Base-by-base conservation (phyloP, 2,113 vertebrate species). In the Takifugu bimaculatus region DNA sequence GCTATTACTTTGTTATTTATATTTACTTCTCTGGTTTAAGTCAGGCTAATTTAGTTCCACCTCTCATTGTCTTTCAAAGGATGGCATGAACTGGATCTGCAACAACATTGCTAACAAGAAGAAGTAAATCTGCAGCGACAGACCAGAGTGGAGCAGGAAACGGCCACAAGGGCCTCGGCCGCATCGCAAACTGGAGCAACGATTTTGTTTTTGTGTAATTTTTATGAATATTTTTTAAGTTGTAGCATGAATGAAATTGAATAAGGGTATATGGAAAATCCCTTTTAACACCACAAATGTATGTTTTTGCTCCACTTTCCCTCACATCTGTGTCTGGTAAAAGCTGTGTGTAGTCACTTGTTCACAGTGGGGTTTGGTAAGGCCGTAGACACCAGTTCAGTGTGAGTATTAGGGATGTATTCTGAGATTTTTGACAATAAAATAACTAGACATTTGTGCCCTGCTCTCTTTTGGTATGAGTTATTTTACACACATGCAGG, bases 31-130 rank as follows among this genome's bases (percentile, higher is more conserved):
- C 20, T 20, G 20, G 20, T 20, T 20, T 9, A 10, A 39, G 11
- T 11, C 2, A 39, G 35, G 35, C 35, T 61, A 48, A 44, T 12
- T 62, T 45, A 43, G 4, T 15, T 48, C 13, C 45, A 48, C 45
- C 13, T 48, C 14, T n/a, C 14, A 5, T 49, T 28, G n/a, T 2
- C 54, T 29, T 51, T 50, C 14, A 48, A 82, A 95, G 94, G 94
- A 96, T 72, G 93, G 94, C 50, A 96, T 96, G 93, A 93, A 93
- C 85, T 96, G 94, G 94, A 95, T 96, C 87, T 94, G 92, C 79
- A 94, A 89, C 77, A 93, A 94, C 77, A 93, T 95, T 75, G 81
- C 90, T 73, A 92, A 89, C 52, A 92, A 80, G 80, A 96, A 93
- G 81, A 94, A 94, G 75, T 92, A 65, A 91, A 65, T 26, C 54